Base-by-base conservation (phyloP, 2,888 invertebrate species). In the Xylocampa areola region DNA sequence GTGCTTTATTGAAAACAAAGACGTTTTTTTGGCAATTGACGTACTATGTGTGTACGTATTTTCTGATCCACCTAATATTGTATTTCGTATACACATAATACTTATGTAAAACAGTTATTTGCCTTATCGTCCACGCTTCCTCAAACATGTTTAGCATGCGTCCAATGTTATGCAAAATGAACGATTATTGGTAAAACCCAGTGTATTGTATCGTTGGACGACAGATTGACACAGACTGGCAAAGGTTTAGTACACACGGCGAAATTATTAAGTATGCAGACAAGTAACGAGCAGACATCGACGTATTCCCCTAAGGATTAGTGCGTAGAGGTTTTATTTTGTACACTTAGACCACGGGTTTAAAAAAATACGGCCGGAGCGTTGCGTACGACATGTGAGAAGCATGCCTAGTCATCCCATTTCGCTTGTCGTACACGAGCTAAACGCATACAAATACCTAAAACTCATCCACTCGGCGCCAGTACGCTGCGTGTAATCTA, bases 121-220 rank as follows among this genome's bases (percentile, higher is more conserved):
- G 60, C 55, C 59, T 72, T 77, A 74, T 77, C 77, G 53, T 43
- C 17, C 14, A 36, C 60, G 62, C 69, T 71, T 78, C 75, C 75
- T 76, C 60, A 64, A 60, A 64, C 63, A 61, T 63, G 65, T 71
- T 61, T 54, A 57, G 59, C 59, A 67, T 66, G 53, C 35, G 33
- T 6, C 25, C 54, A 52, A 33, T 48, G 48, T 50, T 62, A 63
- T 55, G 48, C 44, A 50, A 67, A 72, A 58, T 40, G 36, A 16
- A 35, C 47, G 54, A 67, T 67, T 68, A 57, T 37, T 64, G 79
- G 75, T 54, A 77, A 77, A 79, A 67, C 77, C 79, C 77, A 58
- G 29, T 17, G 27, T 48, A 17, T 58, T 69, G 59, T 68, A 33
- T 33, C 14, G 37, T 30, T 11, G 32, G 44, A 63, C 37, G 39